These are phyloP conservation scores for Coregonus ussuriensis DNA, from an alignment of 2,797 vertebrate species.

Conservation along the genomic window DNA sequence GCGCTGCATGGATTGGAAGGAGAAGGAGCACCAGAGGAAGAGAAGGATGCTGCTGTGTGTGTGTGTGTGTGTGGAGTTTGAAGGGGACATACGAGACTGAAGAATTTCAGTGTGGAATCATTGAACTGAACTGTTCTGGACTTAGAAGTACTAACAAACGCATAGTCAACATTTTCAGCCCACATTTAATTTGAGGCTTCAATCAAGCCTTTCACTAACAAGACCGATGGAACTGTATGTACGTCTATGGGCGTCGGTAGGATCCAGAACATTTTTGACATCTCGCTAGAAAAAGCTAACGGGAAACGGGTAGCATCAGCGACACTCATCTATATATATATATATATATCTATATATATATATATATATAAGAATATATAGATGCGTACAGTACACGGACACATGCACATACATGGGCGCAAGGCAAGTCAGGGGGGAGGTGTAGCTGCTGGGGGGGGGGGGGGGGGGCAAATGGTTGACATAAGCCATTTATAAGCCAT, in stretches of 20 bases:
- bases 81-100: background rate
- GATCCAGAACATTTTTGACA: constrained; percentile 12
- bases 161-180: background rate
- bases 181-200: background rate
- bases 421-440: background rate
- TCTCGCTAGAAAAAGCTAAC: background rate
- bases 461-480: background rate
- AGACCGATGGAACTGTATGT: background rate
- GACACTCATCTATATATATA: background rate
- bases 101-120: background rate
- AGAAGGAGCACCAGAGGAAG: constrained; percentile 2
- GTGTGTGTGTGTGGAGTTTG: background rate
- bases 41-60: background rate
- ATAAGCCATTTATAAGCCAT: background rate
- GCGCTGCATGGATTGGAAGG: constrained; percentile 16
- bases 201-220: background rate
- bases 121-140: background rate
- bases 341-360: constrained; percentile 2
- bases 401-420: constrained; percentile 5
- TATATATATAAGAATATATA: constrained; percentile 5
- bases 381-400: background rate
- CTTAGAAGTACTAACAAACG: background rate
- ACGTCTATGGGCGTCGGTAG: background rate
- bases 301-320: background rate
- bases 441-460: background rate